These are phyloP conservation scores for Epinotia demarniana DNA, from an alignment of 2,888 invertebrate species.

Conservation along the genomic window DNA sequence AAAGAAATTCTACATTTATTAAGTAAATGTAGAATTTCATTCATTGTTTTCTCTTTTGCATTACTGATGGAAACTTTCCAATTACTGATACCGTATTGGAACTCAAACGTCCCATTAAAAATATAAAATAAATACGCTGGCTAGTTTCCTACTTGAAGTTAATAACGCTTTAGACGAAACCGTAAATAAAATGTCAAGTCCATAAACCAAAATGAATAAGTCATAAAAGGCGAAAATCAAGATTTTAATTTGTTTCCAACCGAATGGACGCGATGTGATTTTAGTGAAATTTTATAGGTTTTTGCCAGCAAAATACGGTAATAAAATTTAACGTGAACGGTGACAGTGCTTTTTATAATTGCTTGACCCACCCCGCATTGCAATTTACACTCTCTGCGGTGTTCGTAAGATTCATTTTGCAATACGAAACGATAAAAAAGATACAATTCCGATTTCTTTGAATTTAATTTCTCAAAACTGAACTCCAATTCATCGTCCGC, in stretches of 20 bases:
- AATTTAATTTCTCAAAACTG: slow-evolving; percentile 19
- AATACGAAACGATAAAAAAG: neutral
- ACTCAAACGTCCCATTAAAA: neutral
- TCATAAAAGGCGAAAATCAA: slow-evolving; percentile 17
- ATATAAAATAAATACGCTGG: neutral
- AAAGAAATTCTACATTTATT: no score
- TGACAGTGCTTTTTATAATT: slow-evolving; percentile 14
- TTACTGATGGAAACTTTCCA: no score
- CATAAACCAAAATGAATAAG: slow-evolving; percentile 22
- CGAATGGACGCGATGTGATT: slow-evolving; percentile 17
- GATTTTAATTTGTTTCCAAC: slow-evolving; percentile 27
- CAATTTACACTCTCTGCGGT: neutral
- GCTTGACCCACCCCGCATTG: neutral
- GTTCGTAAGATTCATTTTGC: neutral
- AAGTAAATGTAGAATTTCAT: neutral
- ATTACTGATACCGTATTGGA: no score
- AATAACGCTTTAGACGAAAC: neutral
- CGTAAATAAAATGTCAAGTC: slow-evolving; percentile 21
- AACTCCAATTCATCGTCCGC: slow-evolving; percentile 18
- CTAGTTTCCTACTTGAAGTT: neutral
- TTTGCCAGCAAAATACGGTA: slow-evolving; percentile 21
- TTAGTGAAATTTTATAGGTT: slow-evolving; percentile 11
- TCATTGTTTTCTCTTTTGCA: no score
- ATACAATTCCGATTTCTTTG: slow-evolving; percentile 1
- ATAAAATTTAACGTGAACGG: slow-evolving; percentile 20